phyloP scores from a whole-genome alignment of 2,113 vertebrate genomes.

The Centropus bengalensis region DNA sequence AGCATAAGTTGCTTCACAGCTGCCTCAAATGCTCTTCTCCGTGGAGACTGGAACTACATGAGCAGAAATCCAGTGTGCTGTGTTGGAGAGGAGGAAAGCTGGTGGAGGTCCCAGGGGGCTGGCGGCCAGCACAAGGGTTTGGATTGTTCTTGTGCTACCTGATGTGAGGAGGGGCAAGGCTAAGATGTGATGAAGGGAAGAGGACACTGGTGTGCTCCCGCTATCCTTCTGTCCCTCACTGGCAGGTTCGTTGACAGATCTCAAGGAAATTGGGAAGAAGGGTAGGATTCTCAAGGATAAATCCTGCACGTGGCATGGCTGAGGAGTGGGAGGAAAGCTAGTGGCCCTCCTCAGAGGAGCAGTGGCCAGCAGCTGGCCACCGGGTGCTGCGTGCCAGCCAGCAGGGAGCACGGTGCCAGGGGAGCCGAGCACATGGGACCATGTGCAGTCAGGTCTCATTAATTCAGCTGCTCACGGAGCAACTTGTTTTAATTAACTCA shows the following conservation, averaged over 20 bases:
- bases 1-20: not conserved
- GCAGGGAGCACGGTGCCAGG: rapidly evolving
- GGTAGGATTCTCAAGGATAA: not conserved
- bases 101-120: not conserved
- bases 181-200: not conserved
- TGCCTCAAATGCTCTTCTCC: rapidly evolving
- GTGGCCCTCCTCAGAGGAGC: not conserved
- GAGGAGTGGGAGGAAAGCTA: not conserved
- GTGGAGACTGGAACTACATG: not conserved
- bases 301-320: not conserved
- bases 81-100: not conserved
- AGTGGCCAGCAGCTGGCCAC: too few relatives aligned
- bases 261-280: not conserved
- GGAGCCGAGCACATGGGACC: not conserved
- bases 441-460: not conserved
- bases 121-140: rapidly evolving
- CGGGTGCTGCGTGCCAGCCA: rapidly evolving
- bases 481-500: not conserved
- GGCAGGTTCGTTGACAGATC: rapidly evolving
- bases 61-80: not conserved
- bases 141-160: not conserved
- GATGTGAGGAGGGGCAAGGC: not conserved
- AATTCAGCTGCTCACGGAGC: not conserved
- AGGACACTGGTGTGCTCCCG: not conserved
- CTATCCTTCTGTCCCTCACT: not conserved